Evolutionary conservation across 2,888 invertebrate species (phyloP).

Genomic region (Timema podura): DNA sequence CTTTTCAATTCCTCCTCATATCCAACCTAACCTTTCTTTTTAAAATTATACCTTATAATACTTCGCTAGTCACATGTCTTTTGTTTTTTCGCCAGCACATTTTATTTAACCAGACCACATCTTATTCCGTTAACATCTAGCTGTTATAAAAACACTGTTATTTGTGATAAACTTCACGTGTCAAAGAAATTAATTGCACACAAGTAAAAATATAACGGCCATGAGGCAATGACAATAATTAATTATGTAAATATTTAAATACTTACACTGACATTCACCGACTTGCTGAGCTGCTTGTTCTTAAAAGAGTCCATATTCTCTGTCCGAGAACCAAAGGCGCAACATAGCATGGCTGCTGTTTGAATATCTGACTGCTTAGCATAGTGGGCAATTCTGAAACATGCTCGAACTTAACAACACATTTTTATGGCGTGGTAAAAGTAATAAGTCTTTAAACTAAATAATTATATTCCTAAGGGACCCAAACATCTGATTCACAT

Average conservation of each 20-base stretch:
- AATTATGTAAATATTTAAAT: constrained; percentile 16
- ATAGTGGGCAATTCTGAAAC: constrained; percentile 71
- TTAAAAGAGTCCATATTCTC: constrained; percentile 36
- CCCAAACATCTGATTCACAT: too few species aligned
- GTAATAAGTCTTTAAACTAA: not conserved
- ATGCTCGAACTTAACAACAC: constrained; percentile 20
- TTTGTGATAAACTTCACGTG: too few species aligned
- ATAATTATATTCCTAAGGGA: too few species aligned
- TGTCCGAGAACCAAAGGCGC: constrained; percentile 64
- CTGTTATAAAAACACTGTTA: too few species aligned
- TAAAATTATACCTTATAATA: too few species aligned
- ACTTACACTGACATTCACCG: constrained; percentile 53
- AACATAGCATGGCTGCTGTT: constrained; percentile 90
- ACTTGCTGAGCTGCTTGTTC: constrained; percentile 47
- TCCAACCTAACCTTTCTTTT: too few species aligned
- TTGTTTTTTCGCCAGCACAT: too few species aligned
- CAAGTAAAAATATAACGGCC: not conserved
- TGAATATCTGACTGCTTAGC: constrained; percentile 81
- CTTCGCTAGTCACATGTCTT: too few species aligned
- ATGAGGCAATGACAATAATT: not conserved
- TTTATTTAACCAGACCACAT: too few species aligned
- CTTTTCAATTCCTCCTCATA: too few species aligned
- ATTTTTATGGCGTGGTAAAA: not conserved
- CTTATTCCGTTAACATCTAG: too few species aligned
- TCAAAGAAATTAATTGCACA: not conserved